A percentile compares a stretch with the other conserved stretches of the same genome.
These are phyloP conservation scores for Parascotia fuliginaria DNA, from an alignment of 2,888 invertebrate genomes.

Conservation along the genomic window DNA sequence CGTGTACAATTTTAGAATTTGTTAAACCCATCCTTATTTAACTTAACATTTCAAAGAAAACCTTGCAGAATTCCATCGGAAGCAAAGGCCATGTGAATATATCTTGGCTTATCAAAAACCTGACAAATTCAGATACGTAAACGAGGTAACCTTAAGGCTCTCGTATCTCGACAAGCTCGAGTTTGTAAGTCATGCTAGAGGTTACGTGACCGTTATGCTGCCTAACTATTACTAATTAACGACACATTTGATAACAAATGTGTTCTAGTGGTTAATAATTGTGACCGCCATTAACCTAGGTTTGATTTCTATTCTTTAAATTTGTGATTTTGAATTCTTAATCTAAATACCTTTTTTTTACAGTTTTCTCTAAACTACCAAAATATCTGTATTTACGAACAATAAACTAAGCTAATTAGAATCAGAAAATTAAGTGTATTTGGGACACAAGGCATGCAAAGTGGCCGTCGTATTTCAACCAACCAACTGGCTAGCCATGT, in stretches of 20 bases:
- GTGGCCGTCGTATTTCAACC: slow-evolving; percentile 39
- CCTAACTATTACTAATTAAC: slow-evolving; percentile 1
- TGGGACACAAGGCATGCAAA: slow-evolving; percentile 30
- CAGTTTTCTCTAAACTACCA: no score
- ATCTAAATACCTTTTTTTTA: no score
- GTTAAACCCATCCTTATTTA: no score
- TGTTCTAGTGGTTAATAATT: no score
- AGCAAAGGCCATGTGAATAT: background rate
- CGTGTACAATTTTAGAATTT: no score
- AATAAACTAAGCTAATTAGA: slow-evolving; percentile 27
- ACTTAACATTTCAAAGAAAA: background rate
- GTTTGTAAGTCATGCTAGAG: background rate
- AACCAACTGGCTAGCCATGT: slow-evolving; percentile 59
- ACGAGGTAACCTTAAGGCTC: background rate
- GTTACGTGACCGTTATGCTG: slow-evolving; percentile 1
- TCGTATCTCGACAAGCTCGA: background rate
- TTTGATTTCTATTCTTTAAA: no score
- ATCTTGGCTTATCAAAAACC: slow-evolving; percentile 5
- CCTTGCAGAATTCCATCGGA: background rate
- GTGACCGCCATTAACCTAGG: no score
- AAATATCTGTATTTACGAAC: background rate
- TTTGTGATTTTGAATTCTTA: no score
- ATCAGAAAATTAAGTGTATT: slow-evolving; percentile 31
- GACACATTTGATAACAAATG: no score
- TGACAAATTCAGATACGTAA: slow-evolving; percentile 6